A percentile compares a stretch with the other conserved stretches of the same genome.
phyloP scores from a whole-genome alignment of 2,797 vertebrate genomes.

The Muscicapa comitata region DNA sequence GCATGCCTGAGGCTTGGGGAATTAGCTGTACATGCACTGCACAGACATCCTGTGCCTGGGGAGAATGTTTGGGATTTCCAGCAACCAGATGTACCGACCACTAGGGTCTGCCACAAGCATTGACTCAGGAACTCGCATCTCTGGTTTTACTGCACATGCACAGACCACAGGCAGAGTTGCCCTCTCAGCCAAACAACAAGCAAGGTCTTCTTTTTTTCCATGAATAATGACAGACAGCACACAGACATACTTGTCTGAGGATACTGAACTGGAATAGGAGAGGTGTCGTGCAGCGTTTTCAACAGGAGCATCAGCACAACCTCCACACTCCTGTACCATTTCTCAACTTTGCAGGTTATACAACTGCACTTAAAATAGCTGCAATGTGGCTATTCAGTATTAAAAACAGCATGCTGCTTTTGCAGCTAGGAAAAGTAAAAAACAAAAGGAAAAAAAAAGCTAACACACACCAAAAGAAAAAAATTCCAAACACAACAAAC shows the following conservation, averaged over 20 bases:
- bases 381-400: not conserved
- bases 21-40: not conserved
- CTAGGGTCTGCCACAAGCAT: not conserved
- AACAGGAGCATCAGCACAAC: not conserved
- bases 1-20: not conserved
- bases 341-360: not conserved
- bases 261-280: not conserved
- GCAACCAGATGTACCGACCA: not conserved
- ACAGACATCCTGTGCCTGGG: not conserved
- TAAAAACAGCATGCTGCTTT: not conserved
- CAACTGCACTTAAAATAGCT: not conserved
- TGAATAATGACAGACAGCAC: not conserved
- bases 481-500: not conserved
- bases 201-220: not conserved
- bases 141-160: not conserved
- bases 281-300: fast-evolving
- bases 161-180: fast-evolving
- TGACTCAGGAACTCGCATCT: not conserved
- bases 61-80: not conserved
- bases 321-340: not conserved
- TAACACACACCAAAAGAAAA: not conserved
- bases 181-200: not conserved
- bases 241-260: not conserved
- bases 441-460: not conserved
- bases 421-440: not conserved